Evolutionary conservation across 1,140 invertebrate species (phyloP), one percentile per base, ranked within the genome.

Genomic region (Caerostris extrusa): DNA sequence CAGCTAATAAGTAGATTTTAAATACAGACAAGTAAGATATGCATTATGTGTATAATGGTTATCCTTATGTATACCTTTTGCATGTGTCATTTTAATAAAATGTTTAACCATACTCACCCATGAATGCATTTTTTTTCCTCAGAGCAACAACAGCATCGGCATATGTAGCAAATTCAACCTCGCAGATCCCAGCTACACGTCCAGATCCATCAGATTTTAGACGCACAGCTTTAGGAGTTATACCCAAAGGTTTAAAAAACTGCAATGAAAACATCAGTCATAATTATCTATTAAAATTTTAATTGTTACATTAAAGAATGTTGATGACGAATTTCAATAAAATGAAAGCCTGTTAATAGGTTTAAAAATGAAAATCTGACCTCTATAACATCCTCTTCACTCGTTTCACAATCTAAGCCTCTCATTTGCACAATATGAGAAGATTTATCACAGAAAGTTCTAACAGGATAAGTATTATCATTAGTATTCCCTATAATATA

Each of bases 171-270:
- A 94, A 94, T 57, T 83, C 87, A 14, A 94, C 88, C 69, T 94
- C 93, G 85, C 86, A 82, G 7, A 94, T 56, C 7, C 85, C 93
- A 3, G 86, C 34, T n/a, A 64, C 60, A 61, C 93, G 86, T 67
- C 93, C 93, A 67, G 82, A 57, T n/a, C 55, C 88, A 69, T 94
- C 93, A 58, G 14, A 90, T 69, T 90, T 94, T 12, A 94, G 7
- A 83, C 67, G 50, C 2, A 94, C 64, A 10, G 57, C 64, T 83
- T 61, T 83, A 50, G 93, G 93, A 82, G n/a, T 61, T 50, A 94
- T 90, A 12, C 93, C 88, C n/a, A 94, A 69, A n/a, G 93, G 93
- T 19, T 94, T 94, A 14, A 94, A 94, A 83, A 90, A 94, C 93
- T 94, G 55, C 19, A 94, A 82, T 19, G 12, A 71, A 81, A 93